phyloP scores from a whole-genome alignment of 1,140 invertebrate species.

The Magallana angulata region DNA sequence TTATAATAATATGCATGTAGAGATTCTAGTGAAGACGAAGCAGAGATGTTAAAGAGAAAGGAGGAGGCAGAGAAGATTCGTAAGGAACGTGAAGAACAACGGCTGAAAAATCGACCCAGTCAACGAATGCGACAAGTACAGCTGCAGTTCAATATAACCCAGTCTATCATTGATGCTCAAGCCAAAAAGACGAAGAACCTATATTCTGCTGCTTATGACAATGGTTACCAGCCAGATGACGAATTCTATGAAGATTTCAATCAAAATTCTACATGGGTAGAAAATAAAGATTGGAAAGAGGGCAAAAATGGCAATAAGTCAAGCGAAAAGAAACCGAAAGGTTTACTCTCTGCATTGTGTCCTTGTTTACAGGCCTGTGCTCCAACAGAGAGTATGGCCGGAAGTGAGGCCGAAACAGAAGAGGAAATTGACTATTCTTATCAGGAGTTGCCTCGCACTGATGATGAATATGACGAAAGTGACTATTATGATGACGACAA shows the following conservation, averaged over 20 bases:
- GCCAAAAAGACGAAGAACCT: neutral
- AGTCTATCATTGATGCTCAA: neutral
- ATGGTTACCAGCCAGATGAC: neutral
- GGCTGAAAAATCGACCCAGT: constrained; percentile 26
- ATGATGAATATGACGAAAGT: constrained; percentile 12
- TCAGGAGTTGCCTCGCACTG: neutral
- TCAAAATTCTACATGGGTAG: neutral
- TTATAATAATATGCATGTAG: constrained; percentile 23
- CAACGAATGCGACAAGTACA: neutral
- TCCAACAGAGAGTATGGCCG: neutral
- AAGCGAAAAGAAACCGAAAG: neutral
- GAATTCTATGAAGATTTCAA: neutral
- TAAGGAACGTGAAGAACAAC: constrained; percentile 42
- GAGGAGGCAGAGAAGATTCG: constrained; percentile 40
- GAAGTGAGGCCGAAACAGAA: neutral
- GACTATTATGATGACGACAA: neutral
- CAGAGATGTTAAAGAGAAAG: constrained; percentile 52
- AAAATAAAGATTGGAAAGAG: neutral
- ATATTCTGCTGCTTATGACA: neutral
- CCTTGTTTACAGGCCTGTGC: neutral
- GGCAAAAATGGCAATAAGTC: neutral
- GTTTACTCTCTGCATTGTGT: neutral
- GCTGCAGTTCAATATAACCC: neutral
- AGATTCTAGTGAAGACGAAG: constrained; percentile 71
- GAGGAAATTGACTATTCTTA: neutral